A percentile compares a stretch with the other conserved stretches of the same genome.
Conservation (phyloP, 2,797 vertebrate species). For the Cossypha caffra region DNA sequence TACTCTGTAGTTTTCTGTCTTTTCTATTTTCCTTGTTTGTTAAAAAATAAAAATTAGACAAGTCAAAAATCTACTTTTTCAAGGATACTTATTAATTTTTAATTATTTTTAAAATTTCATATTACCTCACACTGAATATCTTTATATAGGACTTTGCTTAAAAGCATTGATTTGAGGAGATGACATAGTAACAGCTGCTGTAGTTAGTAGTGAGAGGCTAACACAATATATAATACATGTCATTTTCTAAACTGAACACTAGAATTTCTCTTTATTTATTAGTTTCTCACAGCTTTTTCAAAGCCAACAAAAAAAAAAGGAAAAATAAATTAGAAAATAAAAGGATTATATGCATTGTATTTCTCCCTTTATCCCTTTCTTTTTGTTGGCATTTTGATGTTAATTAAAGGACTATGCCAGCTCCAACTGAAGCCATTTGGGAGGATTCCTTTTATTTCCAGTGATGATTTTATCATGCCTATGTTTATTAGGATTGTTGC, state of each 20-base stretch:
- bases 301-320: not conserved
- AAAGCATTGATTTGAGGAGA: not conserved
- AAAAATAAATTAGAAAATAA: not conserved
- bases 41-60: not conserved
- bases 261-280: not conserved
- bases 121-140: not conserved
- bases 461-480: constrained; percentile 32
- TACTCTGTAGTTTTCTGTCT: not conserved
- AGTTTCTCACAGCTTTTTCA: not conserved
- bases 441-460: constrained; percentile 33
- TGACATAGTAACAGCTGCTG: not conserved
- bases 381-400: not conserved
- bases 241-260: not conserved
- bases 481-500: constrained; percentile 9
- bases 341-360: not conserved
- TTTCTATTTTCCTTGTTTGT: not conserved
- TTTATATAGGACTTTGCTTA: not conserved
- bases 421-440: not conserved
- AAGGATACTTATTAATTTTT: not conserved
- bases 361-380: not conserved
- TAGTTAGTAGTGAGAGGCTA: not conserved
- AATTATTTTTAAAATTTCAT: not conserved
- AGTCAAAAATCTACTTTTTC: not conserved
- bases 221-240: not conserved
- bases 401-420: not conserved